These are phyloP conservation scores for Chlorospingus flavigularis DNA, from an alignment of 2,797 vertebrate species.

Conservation along the genomic window DNA sequence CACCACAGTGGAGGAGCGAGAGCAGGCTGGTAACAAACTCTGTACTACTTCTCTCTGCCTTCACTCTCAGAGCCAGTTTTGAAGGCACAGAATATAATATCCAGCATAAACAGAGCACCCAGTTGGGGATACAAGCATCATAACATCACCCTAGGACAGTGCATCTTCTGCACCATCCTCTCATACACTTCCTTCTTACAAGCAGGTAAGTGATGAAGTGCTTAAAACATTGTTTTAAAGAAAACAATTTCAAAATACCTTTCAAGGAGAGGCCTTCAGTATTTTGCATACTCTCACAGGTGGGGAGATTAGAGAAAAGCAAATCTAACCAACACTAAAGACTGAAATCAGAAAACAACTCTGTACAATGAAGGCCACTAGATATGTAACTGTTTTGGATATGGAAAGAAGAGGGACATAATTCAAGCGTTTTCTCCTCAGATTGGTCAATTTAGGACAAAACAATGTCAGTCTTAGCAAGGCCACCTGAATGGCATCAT, in stretches of 20 bases:
- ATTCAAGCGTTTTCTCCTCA: not conserved
- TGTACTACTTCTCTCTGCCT: not conserved
- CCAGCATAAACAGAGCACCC: not conserved
- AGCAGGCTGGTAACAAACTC: not conserved
- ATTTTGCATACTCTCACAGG: not conserved
- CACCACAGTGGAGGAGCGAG: not conserved
- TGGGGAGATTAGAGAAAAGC: not conserved
- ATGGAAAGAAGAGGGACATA: not conserved
- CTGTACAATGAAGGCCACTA: rapidly evolving
- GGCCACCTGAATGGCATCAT: not conserved
- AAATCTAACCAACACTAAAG: not conserved
- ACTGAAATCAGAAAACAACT: not conserved
- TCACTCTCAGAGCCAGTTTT: not conserved
- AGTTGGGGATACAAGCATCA: not conserved
- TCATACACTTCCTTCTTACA: not conserved
- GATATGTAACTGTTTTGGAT: not conserved
- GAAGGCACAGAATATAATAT: not conserved
- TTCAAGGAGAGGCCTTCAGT: not conserved
- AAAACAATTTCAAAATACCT: not conserved
- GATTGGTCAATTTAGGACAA: not conserved
- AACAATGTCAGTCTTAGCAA: not conserved
- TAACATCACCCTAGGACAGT: not conserved
- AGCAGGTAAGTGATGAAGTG: not conserved
- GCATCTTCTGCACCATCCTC: not conserved
- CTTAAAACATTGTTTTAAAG: not conserved